Conservation (phyloP, 1,140 invertebrate species). For the Achatina immaculata region DNA sequence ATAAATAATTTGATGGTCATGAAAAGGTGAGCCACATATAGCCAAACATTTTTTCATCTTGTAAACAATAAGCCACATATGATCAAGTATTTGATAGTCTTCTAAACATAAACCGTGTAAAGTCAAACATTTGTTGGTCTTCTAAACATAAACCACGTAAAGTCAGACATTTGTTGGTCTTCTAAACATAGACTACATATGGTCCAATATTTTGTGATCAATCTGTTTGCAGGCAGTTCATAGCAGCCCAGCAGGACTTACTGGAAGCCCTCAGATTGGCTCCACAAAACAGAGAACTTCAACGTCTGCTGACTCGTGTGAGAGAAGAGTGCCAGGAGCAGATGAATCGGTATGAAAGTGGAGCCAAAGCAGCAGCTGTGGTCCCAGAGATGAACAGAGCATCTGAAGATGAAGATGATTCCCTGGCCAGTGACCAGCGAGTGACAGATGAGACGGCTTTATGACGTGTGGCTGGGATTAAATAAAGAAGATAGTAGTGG, state of each 20-base stretch:
- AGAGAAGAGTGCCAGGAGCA: conserved; percentile 76
- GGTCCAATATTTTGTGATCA: no score
- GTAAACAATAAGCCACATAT: no score
- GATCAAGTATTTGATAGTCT: no score
- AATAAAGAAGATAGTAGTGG: conserved; percentile 23
- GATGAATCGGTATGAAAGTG: conserved; percentile 54
- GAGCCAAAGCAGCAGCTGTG: conserved; percentile 10
- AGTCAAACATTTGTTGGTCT: no score
- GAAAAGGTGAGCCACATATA: no score
- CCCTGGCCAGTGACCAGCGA: conserved; percentile 24
- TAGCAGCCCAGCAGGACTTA: conserved; percentile 78
- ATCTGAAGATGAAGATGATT: conserved; percentile 49
- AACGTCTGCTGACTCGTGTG: conserved; percentile 77
- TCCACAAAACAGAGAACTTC: conserved; percentile 79
- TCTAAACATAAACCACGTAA: no score
- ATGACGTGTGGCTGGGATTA: conserved; percentile 30
- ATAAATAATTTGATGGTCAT: no score
- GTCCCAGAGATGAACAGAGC: conserved; percentile 44
- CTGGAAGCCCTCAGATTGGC: conserved; percentile 79
- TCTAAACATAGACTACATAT: no score
- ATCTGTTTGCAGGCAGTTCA: conserved; percentile 70
- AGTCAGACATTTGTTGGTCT: no score
- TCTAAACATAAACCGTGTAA: no score
- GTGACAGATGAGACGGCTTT: conserved; percentile 46
- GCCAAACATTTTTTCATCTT: no score